Evolutionary conservation across 2,797 vertebrate genomes (phyloP).

Genomic region (Sandelia bainsii): DNA sequence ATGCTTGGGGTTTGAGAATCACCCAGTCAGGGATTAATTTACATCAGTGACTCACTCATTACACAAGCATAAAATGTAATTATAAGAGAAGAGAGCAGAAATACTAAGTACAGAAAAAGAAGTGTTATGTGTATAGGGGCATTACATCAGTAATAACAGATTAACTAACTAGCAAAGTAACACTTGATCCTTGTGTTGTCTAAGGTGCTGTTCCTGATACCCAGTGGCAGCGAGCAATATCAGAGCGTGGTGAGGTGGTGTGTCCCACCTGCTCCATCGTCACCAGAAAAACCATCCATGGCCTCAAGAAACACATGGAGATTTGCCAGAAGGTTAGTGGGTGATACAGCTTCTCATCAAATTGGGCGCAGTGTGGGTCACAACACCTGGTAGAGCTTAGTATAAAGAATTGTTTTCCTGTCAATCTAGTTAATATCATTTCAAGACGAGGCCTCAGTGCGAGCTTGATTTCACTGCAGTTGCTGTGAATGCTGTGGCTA

Average conservation of each 20-base stretch:
- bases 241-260: constrained; percentile 91
- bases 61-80: not conserved
- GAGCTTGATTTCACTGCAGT: not conserved
- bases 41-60: not conserved
- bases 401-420: not conserved
- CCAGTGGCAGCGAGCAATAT: constrained; percentile 91
- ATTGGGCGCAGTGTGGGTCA: not conserved
- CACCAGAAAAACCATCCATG: constrained; percentile 93
- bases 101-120: not conserved
- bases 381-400: not conserved
- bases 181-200: constrained; percentile 10
- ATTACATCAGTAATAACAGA: not conserved
- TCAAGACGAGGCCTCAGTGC: not conserved
- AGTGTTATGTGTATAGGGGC: not conserved
- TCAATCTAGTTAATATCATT: not conserved
- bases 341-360: not conserved
- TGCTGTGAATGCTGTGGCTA: not conserved
- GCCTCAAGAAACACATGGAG: constrained; percentile 98
- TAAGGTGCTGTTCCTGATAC: constrained; percentile 82
- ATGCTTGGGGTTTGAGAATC: not conserved
- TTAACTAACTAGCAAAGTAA: constrained; percentile 6
- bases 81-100: not conserved
- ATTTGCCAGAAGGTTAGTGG: constrained; percentile 95
- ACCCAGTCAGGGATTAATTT: not conserved
- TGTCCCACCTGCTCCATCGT: constrained; percentile 94